Conservation (phyloP, 2,113 vertebrate genomes). For the Ptychochromis oligacanthus region DNA sequence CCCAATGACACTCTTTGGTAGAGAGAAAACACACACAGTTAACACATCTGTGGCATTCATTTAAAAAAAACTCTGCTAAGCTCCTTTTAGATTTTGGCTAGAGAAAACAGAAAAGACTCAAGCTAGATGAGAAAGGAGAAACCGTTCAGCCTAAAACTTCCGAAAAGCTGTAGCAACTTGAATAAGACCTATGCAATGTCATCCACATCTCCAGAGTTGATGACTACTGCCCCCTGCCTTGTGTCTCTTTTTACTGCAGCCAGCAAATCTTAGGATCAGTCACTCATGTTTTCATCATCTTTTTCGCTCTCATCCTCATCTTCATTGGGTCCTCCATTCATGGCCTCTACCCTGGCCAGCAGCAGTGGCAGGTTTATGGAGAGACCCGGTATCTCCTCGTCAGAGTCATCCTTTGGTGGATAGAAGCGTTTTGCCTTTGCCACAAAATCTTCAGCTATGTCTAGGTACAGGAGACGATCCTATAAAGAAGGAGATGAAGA, state of each 20-base stretch:
- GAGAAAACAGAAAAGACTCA: conserved; percentile 13
- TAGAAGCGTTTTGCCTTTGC: conserved; percentile 83
- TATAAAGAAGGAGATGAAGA: conserved; percentile 32
- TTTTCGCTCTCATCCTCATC: conserved; percentile 55
- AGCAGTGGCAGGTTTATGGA: conserved; percentile 76
- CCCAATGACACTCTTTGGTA: background rate
- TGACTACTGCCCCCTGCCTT: conserved; percentile 64
- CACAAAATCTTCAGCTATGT: conserved; percentile 84
- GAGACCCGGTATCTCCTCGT: conserved; percentile 68
- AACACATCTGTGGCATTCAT: background rate
- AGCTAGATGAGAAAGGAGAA: background rate
- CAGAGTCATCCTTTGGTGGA: conserved; percentile 77
- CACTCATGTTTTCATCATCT: conserved; percentile 53
- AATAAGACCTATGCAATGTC: conserved; percentile 12
- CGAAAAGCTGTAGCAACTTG: conserved; percentile 25
- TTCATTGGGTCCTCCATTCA: conserved; percentile 62
- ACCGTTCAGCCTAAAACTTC: conserved; percentile 18
- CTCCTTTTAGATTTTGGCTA: background rate
- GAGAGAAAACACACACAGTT: background rate
- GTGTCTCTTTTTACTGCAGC: conserved; percentile 37
- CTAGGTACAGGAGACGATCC: conserved; percentile 85
- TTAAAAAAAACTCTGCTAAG: background rate
- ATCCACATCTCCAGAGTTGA: conserved; percentile 27
- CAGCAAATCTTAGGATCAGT: conserved; percentile 21
- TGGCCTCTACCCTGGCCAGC: conserved; percentile 74